Evolutionary conservation across 2,888 invertebrate species (phyloP).

Genomic region (Cylloceria caligata): DNA sequence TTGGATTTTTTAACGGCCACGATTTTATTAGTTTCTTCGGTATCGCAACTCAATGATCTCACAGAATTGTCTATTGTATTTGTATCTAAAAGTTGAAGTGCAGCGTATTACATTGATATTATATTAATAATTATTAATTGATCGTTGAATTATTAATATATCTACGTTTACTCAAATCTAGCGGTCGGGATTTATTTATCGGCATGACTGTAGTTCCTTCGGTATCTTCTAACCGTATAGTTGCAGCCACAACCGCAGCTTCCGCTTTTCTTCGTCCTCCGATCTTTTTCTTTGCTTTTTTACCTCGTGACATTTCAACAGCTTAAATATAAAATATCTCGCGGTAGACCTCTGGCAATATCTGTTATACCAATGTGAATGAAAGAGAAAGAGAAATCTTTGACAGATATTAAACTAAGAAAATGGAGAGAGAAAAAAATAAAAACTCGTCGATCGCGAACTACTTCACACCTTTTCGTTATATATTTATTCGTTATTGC

Average conservation of each 20-base stretch:
- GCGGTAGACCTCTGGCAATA: not conserved
- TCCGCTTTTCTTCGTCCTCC: constrained; percentile 56
- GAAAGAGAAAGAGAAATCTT: not conserved
- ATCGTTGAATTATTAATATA: not conserved
- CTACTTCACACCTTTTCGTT: not conserved
- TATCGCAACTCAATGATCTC: constrained; percentile 17
- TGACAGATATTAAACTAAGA: not conserved
- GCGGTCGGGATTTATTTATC: constrained; percentile 44
- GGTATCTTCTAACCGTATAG: constrained; percentile 27
- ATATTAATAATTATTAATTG: not conserved
- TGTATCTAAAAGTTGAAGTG: constrained; percentile 7
- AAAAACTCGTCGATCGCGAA: not conserved
- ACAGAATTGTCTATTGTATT: constrained; percentile 10
- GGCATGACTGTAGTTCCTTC: constrained; percentile 35
- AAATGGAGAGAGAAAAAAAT: not conserved
- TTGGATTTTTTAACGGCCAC: not conserved
- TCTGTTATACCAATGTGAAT: not conserved
- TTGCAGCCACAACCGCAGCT: constrained; percentile 20
- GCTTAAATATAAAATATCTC: not conserved
- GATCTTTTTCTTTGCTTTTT: constrained; percentile 64
- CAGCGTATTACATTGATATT: not conserved
- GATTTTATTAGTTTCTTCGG: not conserved
- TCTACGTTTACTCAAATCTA: constrained; percentile 38
- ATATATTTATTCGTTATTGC: not conserved
- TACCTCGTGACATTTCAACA: constrained; percentile 63